Percentiles rank a stretch among this genome's conserved stretches.
Conservation (phyloP, 1,140 invertebrate species). For the Thaumatotibia leucotreta region DNA sequence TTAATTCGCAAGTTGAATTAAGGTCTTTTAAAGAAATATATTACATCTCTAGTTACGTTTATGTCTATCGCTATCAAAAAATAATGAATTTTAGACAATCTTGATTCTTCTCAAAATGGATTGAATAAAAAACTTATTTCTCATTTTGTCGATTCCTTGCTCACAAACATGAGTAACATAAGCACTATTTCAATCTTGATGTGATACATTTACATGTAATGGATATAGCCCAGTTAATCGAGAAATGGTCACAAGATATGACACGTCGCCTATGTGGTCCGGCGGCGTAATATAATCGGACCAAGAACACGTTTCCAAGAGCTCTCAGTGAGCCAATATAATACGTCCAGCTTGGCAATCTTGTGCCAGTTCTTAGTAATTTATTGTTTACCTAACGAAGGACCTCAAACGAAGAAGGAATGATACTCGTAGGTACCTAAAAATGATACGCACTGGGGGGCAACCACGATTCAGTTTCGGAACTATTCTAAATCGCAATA, state of each 20-base stretch:
- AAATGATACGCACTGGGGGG: too few species aligned
- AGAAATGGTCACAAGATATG: slow-evolving; percentile 1
- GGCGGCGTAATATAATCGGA: neutral
- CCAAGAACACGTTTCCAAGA: neutral
- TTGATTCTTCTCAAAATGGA: too few species aligned
- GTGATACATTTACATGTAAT: slow-evolving; percentile 1
- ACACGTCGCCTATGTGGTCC: slow-evolving; percentile 10
- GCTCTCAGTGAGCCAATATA: neutral
- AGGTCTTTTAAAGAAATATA: too few species aligned
- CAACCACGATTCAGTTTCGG: too few species aligned
- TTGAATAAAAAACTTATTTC: too few species aligned
- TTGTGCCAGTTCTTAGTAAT: neutral
- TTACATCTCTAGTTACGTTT: too few species aligned
- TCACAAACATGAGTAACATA: neutral
- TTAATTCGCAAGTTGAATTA: too few species aligned
- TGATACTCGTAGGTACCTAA: too few species aligned
- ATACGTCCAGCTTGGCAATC: neutral
- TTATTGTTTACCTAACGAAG: neutral
- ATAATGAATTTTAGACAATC: too few species aligned
- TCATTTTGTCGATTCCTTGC: neutral
- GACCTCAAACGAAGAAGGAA: neutral
- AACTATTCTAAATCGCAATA: too few species aligned
- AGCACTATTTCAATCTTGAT: neutral
- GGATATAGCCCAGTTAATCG: slow-evolving; percentile 1
- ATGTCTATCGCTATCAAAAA: too few species aligned